These are phyloP conservation scores for Tyto alba DNA, from an alignment of 2,113 vertebrate species.

Conservation along the genomic window DNA sequence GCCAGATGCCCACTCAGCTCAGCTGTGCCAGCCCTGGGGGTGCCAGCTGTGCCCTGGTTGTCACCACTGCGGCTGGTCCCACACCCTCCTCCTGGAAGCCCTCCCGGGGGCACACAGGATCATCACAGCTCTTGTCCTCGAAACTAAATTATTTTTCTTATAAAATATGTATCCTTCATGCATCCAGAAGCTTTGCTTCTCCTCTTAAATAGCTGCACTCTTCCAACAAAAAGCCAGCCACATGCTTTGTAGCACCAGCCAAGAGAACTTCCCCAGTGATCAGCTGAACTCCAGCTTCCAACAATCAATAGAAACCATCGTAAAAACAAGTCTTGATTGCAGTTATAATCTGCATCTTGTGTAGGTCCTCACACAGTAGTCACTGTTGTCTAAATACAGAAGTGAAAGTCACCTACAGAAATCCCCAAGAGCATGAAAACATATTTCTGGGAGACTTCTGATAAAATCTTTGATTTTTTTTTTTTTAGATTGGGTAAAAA, in stretches of 20 bases:
- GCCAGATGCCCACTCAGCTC: background rate
- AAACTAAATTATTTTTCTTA: background rate
- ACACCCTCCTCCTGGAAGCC: background rate
- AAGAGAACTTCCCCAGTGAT: background rate
- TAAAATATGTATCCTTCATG: background rate
- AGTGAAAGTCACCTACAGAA: background rate
- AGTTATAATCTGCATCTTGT: background rate
- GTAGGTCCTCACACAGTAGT: background rate
- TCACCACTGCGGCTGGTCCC: background rate
- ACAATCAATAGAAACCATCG: background rate
- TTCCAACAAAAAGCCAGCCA: background rate
- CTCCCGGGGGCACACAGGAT: background rate
- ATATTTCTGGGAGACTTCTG: background rate
- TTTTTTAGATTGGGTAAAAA: background rate
- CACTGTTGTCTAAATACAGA: background rate
- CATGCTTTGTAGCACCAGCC: accelerated
- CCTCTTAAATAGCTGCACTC: background rate
- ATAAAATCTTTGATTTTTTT: background rate
- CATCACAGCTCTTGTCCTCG: background rate
- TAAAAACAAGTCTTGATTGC: background rate
- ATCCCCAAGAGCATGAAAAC: background rate
- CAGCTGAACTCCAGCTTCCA: background rate
- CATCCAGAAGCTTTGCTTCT: background rate
- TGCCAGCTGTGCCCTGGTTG: background rate
- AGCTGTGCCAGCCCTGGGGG: background rate